A percentile compares a stretch with the other conserved stretches of the same genome.
These are phyloP conservation scores for Liasis olivaceus DNA, from an alignment of 2,797 vertebrate genomes.

Conservation along the genomic window DNA sequence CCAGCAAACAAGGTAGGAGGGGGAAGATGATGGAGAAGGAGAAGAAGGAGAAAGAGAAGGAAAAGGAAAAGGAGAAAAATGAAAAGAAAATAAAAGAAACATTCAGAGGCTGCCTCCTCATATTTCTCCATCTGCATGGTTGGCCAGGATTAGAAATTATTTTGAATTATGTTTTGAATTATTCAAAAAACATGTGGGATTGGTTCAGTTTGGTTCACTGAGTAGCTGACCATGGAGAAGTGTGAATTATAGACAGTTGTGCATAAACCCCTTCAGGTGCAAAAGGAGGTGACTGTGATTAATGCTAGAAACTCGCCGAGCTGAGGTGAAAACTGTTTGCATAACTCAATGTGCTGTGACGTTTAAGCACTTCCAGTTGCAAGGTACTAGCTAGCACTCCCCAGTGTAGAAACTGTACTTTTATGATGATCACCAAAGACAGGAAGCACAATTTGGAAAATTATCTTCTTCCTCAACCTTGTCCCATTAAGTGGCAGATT, in stretches of 20 bases:
- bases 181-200: slow-evolving; percentile 32
- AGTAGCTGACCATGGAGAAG: slow-evolving; percentile 48
- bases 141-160: slow-evolving; percentile 7
- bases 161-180: background rate
- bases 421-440: slow-evolving; percentile 28
- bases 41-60: fast-evolving
- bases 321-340: slow-evolving; percentile 70
- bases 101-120: background rate
- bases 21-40: background rate
- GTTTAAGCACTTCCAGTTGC: slow-evolving; percentile 60
- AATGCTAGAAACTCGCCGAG: slow-evolving; percentile 63
- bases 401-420: slow-evolving; percentile 24
- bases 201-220: slow-evolving; percentile 56
- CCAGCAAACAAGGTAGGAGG: background rate
- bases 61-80: background rate
- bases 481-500: slow-evolving; percentile 23
- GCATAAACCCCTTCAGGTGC: slow-evolving; percentile 67
- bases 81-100: fast-evolving
- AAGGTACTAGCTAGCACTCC: slow-evolving; percentile 48
- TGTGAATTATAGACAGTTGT: slow-evolving; percentile 62
- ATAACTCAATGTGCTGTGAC: slow-evolving; percentile 68
- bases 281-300: slow-evolving; percentile 63
- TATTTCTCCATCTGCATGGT: background rate
- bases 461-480: slow-evolving; percentile 24
- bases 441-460: slow-evolving; percentile 28